These are phyloP conservation scores for Neuroterus valhalla DNA, from an alignment of 1,140 invertebrate species.

Conservation along the genomic window DNA sequence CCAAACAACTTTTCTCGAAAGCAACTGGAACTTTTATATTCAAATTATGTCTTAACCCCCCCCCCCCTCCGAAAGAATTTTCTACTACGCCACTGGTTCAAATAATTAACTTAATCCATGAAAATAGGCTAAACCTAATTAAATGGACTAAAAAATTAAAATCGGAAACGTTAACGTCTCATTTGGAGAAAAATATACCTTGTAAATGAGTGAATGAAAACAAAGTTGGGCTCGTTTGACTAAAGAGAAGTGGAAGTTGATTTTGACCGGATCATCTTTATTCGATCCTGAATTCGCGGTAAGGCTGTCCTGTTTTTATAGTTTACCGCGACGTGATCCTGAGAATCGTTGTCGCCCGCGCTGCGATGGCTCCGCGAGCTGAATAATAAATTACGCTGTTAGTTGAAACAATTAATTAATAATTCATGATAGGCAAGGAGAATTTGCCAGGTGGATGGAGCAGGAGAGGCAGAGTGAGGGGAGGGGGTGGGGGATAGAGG, in stretches of 20 bases:
- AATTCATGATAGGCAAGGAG: constrained; percentile 74
- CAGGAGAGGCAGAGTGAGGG: constrained; percentile 41
- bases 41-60: no score
- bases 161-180: no score
- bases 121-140: no score
- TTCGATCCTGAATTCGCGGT: constrained; percentile 27
- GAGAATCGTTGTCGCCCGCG: constrained; percentile 59
- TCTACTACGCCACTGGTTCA: no score
- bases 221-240: background rate
- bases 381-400: constrained; percentile 74
- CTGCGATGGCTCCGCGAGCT: constrained; percentile 61
- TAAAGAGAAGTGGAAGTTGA: background rate
- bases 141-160: no score
- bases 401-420: constrained; percentile 77
- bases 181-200: no score
- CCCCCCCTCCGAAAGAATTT: no score
- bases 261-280: constrained; percentile 23
- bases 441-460: constrained; percentile 64
- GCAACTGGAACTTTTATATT: no score
- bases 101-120: no score
- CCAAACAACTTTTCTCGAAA: no score
- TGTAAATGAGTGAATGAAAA: no score
- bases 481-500: constrained; percentile 38
- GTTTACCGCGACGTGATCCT: constrained; percentile 48
- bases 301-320: background rate